These are phyloP conservation scores for Cydia fagiglandana DNA, from an alignment of 1,140 invertebrate species.

Conservation along the genomic window DNA sequence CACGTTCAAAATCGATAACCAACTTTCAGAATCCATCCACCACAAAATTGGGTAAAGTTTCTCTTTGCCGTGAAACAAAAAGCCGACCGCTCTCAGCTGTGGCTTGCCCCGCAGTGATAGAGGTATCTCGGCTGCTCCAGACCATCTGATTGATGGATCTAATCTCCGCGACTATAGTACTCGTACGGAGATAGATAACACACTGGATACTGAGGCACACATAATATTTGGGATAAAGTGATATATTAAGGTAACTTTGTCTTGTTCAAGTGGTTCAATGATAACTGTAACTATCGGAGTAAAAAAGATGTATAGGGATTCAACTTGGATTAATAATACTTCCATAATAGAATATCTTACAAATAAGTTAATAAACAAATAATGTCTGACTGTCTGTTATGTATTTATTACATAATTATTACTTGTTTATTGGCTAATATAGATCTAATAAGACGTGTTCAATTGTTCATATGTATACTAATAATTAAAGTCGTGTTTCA, in stretches of 20 bases:
- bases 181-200: slow-evolving; percentile 49
- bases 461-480: no score
- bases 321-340: no score
- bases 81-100: slow-evolving; percentile 37
- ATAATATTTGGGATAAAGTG: slow-evolving; percentile 36
- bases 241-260: slow-evolving; percentile 16
- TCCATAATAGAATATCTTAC: no score
- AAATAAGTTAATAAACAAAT: no score
- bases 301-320: no score
- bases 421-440: background rate
- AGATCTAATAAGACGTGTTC: no score
- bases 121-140: slow-evolving; percentile 40
- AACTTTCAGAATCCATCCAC: slow-evolving; percentile 11
- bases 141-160: slow-evolving; percentile 59
- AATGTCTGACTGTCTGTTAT: background rate
- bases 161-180: slow-evolving; percentile 55
- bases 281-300: background rate
- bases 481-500: no score
- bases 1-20: slow-evolving; percentile 1
- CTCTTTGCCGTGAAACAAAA: slow-evolving; percentile 10
- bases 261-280: slow-evolving; percentile 12
- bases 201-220: slow-evolving; percentile 35
- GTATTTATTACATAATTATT: no score
- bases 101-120: slow-evolving; percentile 34
- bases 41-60: slow-evolving; percentile 19